Base-by-base conservation (phyloP, 2,797 vertebrate genomes). In the Gambelia wislizenii region DNA sequence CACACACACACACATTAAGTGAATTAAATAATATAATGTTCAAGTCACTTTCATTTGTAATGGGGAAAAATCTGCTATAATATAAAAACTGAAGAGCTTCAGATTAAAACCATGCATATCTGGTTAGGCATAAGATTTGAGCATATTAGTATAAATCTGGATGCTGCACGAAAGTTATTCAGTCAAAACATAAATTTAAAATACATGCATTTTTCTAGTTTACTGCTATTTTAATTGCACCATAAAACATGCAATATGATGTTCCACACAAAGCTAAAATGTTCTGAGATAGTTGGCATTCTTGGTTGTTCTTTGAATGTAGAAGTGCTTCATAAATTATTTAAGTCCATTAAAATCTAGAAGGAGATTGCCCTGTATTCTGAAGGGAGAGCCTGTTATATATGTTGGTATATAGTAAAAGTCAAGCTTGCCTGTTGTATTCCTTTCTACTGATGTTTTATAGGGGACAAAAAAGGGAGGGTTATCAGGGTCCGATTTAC, bases 251-350 rank as follows among this genome's bases (percentile, higher is more conserved):
- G 36, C 80, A 83, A 75, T 39, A 42, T 76, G 25, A 52, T 83
- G 69, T 75, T 82, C 56, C 10, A 47, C 81, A 77, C 25, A 76
- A 49, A 83, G 14, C 22, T 83, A 39, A 88, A 75, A 83, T 79
- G 75, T 84, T 89, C 52, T 83, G 27, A 89, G 78, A 30, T 54
- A 69, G 61, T n/a, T n/a, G 33, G 44, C n/a, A 10, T 86, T 77
- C 44, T 72, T 39, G 30, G 22, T 79, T 89, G 56, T 75, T 44
- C 82, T 82, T 67, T 52, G 54, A 67, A 83, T 76, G 61, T 56
- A 56, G 4, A 79, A 84, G 75, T 89, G 49, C 61, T 84, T 83
- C 64, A 89, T 89, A 36, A 79, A 84, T 89, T 69, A 84, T 89
- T 67, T 84, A 79, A 70, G 39, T 79, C 82, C 75, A 78, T 89